These are phyloP conservation scores for Beris morrisii DNA, from an alignment of 2,888 invertebrate species.

Conservation along the genomic window DNA sequence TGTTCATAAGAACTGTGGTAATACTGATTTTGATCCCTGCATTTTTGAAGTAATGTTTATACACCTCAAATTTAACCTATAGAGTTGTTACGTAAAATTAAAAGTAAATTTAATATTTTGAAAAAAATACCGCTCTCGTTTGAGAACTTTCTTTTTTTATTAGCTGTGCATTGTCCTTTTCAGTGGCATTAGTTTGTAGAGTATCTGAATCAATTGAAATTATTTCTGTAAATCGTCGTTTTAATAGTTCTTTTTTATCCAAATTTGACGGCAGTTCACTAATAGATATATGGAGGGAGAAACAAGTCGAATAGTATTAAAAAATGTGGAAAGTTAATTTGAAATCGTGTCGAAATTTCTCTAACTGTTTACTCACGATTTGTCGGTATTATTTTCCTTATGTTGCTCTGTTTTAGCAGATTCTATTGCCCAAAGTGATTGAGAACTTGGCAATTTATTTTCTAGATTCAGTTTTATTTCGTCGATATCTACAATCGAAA, in stretches of 20 bases:
- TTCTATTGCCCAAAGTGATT: constrained; percentile 69
- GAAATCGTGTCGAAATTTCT: not conserved
- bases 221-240: constrained; percentile 47
- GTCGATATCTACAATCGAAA: constrained; percentile 62
- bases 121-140: constrained; percentile 81
- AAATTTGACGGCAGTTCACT: constrained; percentile 52
- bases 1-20: constrained; percentile 76
- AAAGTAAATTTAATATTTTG: too few species aligned
- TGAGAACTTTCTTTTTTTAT: constrained; percentile 90
- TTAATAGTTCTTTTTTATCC: constrained; percentile 46
- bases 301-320: not conserved
- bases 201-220: constrained; percentile 58
- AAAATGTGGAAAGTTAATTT: not conserved
- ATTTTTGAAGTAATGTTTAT: constrained; percentile 83
- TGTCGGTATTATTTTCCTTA: constrained; percentile 71
- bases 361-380: constrained; percentile 60
- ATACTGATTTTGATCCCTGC: constrained; percentile 76
- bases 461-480: too few species aligned
- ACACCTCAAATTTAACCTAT: constrained; percentile 84
- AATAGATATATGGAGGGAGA: constrained; percentile 54
- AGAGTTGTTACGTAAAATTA: constrained; percentile 34
- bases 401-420: constrained; percentile 66
- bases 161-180: constrained; percentile 70
- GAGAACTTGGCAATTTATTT: too few species aligned
- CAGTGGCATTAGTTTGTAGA: constrained; percentile 56